Conservation (phyloP, 2,888 invertebrate genomes). For the Idaea aversata region DNA sequence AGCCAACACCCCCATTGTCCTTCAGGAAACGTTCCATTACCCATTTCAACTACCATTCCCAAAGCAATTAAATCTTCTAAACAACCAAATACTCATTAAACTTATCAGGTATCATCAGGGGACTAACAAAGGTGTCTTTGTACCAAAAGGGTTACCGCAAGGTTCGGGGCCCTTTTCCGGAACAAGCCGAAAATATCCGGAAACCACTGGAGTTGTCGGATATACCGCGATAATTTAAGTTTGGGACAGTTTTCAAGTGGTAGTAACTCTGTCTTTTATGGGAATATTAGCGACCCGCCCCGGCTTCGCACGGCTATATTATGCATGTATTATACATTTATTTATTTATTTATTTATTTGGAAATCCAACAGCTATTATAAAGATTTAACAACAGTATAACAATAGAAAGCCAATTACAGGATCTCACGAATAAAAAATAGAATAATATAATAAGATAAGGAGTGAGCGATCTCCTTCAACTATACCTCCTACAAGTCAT, state of each 20-base stretch:
- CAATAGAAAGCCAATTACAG: too few species aligned
- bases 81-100: constrained; percentile 4
- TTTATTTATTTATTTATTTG: too few species aligned
- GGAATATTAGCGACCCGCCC: neutral
- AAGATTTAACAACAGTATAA: too few species aligned
- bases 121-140: neutral
- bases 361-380: too few species aligned
- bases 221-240: neutral
- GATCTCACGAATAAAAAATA: too few species aligned
- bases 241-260: neutral
- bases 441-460: too few species aligned
- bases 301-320: too few species aligned
- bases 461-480: too few species aligned
- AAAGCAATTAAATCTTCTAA: neutral
- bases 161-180: neutral
- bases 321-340: too few species aligned
- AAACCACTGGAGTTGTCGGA: neutral
- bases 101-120: constrained; percentile 2
- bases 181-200: neutral
- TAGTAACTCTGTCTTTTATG: neutral
- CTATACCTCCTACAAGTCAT: too few species aligned
- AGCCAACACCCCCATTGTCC: neutral
- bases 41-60: neutral
- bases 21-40: neutral
- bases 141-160: neutral